These are phyloP conservation scores for Cantharis rufa DNA, from an alignment of 2,888 invertebrate genomes.

Conservation along the genomic window DNA sequence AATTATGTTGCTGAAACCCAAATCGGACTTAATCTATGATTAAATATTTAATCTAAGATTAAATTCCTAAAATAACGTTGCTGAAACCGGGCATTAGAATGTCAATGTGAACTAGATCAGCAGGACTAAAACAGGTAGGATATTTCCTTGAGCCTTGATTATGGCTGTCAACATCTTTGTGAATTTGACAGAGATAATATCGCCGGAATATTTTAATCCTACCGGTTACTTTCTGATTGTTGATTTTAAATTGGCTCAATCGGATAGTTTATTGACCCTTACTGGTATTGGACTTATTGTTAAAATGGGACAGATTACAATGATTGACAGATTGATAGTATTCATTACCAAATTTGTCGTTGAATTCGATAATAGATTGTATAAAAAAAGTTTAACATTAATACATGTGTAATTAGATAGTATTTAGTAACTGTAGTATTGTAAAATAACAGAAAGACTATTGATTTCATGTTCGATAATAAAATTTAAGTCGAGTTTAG, in stretches of 20 bases:
- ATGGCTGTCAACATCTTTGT: too few relatives aligned
- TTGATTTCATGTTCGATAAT: not conserved
- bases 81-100: too few relatives aligned
- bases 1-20: too few relatives aligned
- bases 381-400: not conserved
- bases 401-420: not conserved
- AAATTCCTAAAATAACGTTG: too few relatives aligned
- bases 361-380: not conserved
- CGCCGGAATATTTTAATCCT: not conserved
- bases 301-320: not conserved
- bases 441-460: not conserved
- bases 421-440: not conserved
- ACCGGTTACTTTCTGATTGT: too few relatives aligned
- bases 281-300: not conserved
- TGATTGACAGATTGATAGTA: not conserved
- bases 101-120: too few relatives aligned
- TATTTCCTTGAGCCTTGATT: too few relatives aligned
- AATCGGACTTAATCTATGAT: too few relatives aligned
- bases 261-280: too few relatives aligned
- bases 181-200: not conserved
- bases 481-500: not conserved
- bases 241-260: too few relatives aligned
- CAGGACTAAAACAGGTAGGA: too few relatives aligned
- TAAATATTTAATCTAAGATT: too few relatives aligned
- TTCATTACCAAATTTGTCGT: not conserved